Conservation (phyloP, 2,888 invertebrate species). For the Crossocerus cetratus region DNA sequence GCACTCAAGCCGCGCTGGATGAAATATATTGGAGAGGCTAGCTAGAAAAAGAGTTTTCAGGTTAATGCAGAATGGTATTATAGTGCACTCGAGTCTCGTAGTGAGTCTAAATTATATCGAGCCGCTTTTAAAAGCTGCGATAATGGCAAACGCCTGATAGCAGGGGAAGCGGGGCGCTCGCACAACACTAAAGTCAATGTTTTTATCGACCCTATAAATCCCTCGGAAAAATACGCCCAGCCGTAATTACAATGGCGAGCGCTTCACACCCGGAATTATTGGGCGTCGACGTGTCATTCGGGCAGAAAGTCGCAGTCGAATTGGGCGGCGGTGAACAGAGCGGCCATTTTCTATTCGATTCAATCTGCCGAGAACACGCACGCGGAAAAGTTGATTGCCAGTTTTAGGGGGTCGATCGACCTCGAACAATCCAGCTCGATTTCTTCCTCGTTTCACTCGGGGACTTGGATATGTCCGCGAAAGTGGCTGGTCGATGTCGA, state of each 20-base stretch:
- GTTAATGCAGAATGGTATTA: slow-evolving; percentile 56
- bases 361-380: too few relatives aligned
- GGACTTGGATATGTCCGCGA: not conserved
- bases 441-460: not conserved
- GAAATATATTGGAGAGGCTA: slow-evolving; percentile 46
- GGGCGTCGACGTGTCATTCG: too few relatives aligned
- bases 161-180: slow-evolving; percentile 11
- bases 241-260: slow-evolving; percentile 14
- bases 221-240: slow-evolving; percentile 7
- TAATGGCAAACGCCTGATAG: slow-evolving; percentile 39
- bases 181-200: slow-evolving; percentile 44
- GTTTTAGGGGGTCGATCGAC: not conserved
- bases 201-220: slow-evolving; percentile 42
- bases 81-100: slow-evolving; percentile 54
- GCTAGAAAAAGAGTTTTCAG: slow-evolving; percentile 55
- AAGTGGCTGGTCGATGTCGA: not conserved
- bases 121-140: slow-evolving; percentile 50
- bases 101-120: slow-evolving; percentile 55
- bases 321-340: too few relatives aligned
- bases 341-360: too few relatives aligned
- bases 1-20: slow-evolving; percentile 44
- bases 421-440: not conserved
- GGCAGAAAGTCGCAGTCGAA: too few relatives aligned
- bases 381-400: too few relatives aligned
- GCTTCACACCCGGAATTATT: too few relatives aligned